Evolutionary conservation across 2,113 vertebrate species (phyloP), one percentile per base, ranked within the genome.

Genomic region (Dasyornis broadbenti): DNA sequence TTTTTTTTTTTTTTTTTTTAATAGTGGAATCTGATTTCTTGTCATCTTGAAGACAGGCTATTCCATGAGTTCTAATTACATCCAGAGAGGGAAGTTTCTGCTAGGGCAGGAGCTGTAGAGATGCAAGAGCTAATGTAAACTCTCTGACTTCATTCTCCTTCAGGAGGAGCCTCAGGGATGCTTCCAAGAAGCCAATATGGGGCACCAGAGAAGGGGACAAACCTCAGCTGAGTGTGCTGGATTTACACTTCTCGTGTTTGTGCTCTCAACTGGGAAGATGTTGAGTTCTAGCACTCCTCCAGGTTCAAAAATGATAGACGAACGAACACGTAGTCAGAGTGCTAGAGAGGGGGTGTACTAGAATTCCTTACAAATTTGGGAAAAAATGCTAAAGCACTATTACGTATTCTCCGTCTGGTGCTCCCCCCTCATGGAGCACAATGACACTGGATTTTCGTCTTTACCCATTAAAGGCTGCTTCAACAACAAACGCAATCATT

Each of bases 61-160:
- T 81, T 88, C 26, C 42, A 70, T 70, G 63, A 83, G 54, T 35
- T 82, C 42, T 75, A 14, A 65, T 86, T 86, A 35, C 56, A 92
- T 92, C 59, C 71, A 78, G 82, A 82, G 79, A 42, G 71, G 52
- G 39, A 52, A 69, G 39, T 79, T 89, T 91, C 70, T 94, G 69
- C 66, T 61, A 60, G 70, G 79, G 85, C 28, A n/a, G 63, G 44
- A 45, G 5, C 71, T 77, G 59, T 40, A 28, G 76, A 56, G 73
- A 26, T 6, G 24, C 57, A 77, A 86, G 85, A 90, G 64, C 35
- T 49, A 20, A 35, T 30, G 13, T 80, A 72, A 92, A 49, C 70
- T 54, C 61, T 61, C n/a, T 26, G 90, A 65, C 50, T 90, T 91
- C 4, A 31, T 57, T 52, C 68, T 96, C 39, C 82, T 91, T 94